Conservation (phyloP, 2,888 invertebrate species). For the Myathropa florea region DNA sequence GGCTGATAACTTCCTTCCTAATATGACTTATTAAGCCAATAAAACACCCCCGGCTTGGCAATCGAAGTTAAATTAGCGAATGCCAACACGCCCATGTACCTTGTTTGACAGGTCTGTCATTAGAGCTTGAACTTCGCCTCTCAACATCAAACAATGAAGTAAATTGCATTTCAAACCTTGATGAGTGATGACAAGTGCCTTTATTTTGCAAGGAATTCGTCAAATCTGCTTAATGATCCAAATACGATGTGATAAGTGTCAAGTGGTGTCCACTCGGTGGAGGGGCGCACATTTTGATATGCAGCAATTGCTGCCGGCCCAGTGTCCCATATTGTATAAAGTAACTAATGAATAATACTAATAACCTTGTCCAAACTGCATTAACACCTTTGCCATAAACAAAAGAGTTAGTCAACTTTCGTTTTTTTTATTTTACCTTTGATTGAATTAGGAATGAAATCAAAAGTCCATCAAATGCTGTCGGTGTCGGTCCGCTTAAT, state of each 20-base stretch:
- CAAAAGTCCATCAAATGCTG: constrained; percentile 20
- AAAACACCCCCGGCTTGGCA: neutral
- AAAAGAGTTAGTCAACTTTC: constrained; percentile 41
- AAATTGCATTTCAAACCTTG: neutral
- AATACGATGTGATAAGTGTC: constrained; percentile 6
- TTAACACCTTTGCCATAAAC: constrained; percentile 42
- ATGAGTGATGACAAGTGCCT: neutral
- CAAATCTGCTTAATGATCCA: constrained; percentile 1
- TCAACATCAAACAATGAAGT: neutral
- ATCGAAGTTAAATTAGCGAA: constrained; percentile 4
- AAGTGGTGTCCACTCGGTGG: neutral
- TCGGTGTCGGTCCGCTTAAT: neutral
- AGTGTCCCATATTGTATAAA: constrained; percentile 12
- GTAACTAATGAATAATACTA: constrained; percentile 17
- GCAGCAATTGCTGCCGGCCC: constrained; percentile 12
- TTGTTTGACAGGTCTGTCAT: neutral
- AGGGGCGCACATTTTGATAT: neutral
- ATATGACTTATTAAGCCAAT: neutral
- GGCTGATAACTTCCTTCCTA: neutral
- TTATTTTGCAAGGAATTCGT: neutral
- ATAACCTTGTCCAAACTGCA: constrained; percentile 19
- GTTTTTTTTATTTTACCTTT: constrained; percentile 14
- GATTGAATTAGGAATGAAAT: constrained; percentile 5
- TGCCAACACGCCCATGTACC: neutral
- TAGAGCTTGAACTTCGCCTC: neutral